Evolutionary conservation across 1,140 invertebrate species (phyloP), one percentile per base, ranked within the genome.

Genomic region (Andricus grossulariae): DNA sequence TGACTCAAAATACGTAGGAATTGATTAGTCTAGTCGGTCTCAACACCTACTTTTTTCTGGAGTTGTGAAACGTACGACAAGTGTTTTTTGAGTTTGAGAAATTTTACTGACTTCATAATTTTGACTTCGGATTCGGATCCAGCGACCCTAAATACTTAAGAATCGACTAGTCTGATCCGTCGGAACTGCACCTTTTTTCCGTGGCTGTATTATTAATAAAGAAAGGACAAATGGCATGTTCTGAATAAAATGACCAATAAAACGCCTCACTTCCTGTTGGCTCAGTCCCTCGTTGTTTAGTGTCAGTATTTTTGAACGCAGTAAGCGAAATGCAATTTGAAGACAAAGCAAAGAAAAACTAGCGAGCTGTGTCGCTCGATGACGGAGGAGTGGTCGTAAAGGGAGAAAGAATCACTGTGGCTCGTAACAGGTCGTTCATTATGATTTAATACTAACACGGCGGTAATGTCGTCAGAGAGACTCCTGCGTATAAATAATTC

Each of bases 381-480:
- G 60, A 66, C 60, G 60, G 82, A 84, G 83, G 83, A 84, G 82
- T 85, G 83, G 87, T 84, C 82, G 84, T 84, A 84, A 66, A 66
- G 60, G 60, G 80, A 76, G 83, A 83, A 83, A 79, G 80, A 87
- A 88, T 89, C 87, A 87, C 84, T 85, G 86, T 84, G 85, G 83
- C 86, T 88, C 87, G 86, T 87, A 90, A 85, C 89, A 87, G 87
- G 88, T 91, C 90, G 89, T 91, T 91, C 90, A 91, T 91, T 91
- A 90, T 91, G 90, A 92, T 91, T 91, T 91, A 91, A 91, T 91
- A 90, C 89, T 90, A 92, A 92, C 90, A 91, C 89, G 88, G 88
- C 87, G 88, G 90, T 91, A 91, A 92, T 92, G 90, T 91, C 90
- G 89, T 92, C 90, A 90, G 89, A 90, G 88, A 88, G 88, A 89